phyloP scores from a whole-genome alignment of 2,113 vertebrate genomes.

The Solenodon paradoxus region DNA sequence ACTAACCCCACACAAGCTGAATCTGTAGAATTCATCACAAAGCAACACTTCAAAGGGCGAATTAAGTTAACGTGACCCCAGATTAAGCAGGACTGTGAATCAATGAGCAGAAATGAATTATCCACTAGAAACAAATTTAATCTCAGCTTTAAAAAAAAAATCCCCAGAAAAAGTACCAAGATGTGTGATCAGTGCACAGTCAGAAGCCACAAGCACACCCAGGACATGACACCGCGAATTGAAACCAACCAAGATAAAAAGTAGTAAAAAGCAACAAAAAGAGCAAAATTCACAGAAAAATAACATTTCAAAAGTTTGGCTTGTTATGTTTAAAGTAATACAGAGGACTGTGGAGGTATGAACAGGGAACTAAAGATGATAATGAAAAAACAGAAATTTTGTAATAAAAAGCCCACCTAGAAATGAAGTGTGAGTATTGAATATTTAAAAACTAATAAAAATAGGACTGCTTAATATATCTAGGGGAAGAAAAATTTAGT shows the following conservation, averaged over 20 bases:
- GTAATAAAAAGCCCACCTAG: not conserved
- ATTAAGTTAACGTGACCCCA: not conserved
- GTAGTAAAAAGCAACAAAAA: not conserved
- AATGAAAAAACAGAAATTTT: not conserved
- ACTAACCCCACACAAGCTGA: not conserved
- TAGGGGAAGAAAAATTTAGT: not conserved
- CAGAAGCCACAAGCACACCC: not conserved
- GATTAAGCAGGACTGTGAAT: not conserved
- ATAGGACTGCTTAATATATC: not conserved
- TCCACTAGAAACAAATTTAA: not conserved
- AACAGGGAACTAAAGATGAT: not conserved
- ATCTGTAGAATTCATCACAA: not conserved
- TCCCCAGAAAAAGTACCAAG: not conserved
- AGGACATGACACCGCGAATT: not conserved
- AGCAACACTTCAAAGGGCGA: not conserved
- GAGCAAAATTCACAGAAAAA: not conserved
- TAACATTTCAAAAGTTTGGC: not conserved
- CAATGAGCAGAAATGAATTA: not conserved
- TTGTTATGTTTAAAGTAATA: not conserved
- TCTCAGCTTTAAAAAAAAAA: not conserved
- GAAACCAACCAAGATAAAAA: not conserved
- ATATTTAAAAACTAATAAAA: not conserved
- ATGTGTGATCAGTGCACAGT: too few species aligned
- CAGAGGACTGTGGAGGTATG: not conserved
- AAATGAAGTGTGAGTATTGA: not conserved